Evolutionary conservation across 64 coral and sea anemone species (phyloP).

Genomic region (Acropora yongei): DNA sequence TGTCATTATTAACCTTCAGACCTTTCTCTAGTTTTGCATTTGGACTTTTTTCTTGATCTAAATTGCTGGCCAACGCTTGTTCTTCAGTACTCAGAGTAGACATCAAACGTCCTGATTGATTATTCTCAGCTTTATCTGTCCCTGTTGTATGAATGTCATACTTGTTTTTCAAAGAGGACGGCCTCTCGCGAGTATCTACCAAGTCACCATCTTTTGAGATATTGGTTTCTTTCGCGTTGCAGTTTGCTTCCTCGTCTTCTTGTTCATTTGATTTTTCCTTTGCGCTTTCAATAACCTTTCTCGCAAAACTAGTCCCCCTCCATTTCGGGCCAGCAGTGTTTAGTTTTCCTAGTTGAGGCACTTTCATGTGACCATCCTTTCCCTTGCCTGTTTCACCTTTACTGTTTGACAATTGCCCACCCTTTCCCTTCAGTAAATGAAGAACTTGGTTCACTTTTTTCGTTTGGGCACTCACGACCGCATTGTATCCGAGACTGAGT

Average conservation of each 20-base stretch:
- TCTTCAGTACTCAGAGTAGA: neutral
- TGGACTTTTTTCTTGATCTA: neutral
- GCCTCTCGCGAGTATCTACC: no score
- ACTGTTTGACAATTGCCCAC: neutral
- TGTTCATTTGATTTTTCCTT: neutral
- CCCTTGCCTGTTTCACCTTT: neutral
- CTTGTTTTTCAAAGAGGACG: neutral
- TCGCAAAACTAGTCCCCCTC: neutral
- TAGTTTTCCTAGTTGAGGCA: constrained; percentile 15
- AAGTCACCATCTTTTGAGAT: neutral
- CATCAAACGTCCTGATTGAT: neutral
- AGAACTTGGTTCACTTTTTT: constrained; percentile 65
- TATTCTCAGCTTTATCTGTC: neutral
- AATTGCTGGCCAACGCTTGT: neutral
- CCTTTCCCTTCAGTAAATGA: neutral
- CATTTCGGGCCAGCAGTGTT: neutral
- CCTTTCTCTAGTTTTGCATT: neutral
- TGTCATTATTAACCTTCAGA: neutral
- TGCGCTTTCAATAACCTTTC: neutral
- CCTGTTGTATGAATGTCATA: neutral
- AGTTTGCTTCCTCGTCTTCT: neutral
- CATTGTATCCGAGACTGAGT: constrained; percentile 68
- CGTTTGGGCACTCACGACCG: constrained; percentile 50
- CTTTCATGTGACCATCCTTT: neutral
- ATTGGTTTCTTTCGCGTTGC: neutral